phyloP scores from a whole-genome alignment of 2,888 invertebrate genomes.

The Gortyna flavago region DNA sequence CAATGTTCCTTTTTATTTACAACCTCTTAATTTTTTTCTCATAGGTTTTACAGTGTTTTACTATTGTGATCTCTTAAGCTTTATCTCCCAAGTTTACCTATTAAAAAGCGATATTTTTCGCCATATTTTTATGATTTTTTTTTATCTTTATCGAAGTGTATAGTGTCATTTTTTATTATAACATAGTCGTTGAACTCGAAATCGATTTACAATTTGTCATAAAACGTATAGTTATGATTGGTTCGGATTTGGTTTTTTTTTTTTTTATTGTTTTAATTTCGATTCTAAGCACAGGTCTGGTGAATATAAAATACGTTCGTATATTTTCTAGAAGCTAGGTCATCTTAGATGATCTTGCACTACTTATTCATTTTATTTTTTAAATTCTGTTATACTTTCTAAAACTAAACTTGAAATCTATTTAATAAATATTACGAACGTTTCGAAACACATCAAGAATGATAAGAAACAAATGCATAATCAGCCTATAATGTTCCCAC shows the following conservation, averaged over 20 bases:
- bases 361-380: not conserved
- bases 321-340: not conserved
- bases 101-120: constrained; percentile 20
- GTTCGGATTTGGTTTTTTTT: constrained; percentile 14
- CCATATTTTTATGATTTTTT: constrained; percentile 29
- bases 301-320: constrained; percentile 10
- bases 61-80: constrained; percentile 27
- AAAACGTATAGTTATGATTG: constrained; percentile 40
- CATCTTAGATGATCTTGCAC: not conserved
- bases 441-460: too few species aligned
- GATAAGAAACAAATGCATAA: too few species aligned
- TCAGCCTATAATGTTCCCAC: too few species aligned
- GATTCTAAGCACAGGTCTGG: constrained; percentile 25
- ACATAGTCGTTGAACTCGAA: constrained; percentile 45
- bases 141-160: constrained; percentile 20
- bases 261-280: constrained; percentile 16
- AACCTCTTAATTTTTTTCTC: constrained; percentile 5
- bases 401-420: not conserved
- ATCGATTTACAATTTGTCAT: constrained; percentile 52
- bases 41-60: constrained; percentile 18
- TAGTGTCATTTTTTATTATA: constrained; percentile 43
- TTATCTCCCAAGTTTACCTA: constrained; percentile 9
- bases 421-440: not conserved
- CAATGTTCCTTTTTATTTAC: constrained; percentile 32
- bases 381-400: not conserved